phyloP scores from a whole-genome alignment of 2,113 vertebrate species.

The Hydrolagus affinis region DNA sequence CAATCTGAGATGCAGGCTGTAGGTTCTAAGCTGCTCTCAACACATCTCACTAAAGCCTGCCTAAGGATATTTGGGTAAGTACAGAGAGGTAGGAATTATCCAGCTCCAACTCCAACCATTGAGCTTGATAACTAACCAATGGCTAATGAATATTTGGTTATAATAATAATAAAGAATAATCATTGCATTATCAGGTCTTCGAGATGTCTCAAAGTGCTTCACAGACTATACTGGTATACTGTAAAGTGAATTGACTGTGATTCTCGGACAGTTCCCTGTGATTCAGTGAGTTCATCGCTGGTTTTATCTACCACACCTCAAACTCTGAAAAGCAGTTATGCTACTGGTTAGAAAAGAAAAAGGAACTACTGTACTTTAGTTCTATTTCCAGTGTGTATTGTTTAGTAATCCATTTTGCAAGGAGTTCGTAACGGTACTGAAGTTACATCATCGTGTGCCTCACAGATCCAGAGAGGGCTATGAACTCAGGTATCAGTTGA shows the following conservation, averaged over 20 bases:
- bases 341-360: not conserved
- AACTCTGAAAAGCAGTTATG: not conserved
- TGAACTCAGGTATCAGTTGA: not conserved
- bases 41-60: not conserved
- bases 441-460: not conserved
- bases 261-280: not conserved
- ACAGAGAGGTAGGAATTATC: not conserved
- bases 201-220: too few relatives aligned
- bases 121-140: too few relatives aligned
- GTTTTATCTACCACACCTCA: not conserved
- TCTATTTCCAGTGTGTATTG: not conserved
- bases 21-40: not conserved
- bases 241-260: too few relatives aligned
- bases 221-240: too few relatives aligned
- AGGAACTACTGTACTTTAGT: not conserved
- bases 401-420: not conserved
- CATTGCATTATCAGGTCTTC: too few relatives aligned
- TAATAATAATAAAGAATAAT: too few relatives aligned
- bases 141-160: too few relatives aligned
- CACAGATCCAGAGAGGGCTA: not conserved
- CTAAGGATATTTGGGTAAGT: not conserved
- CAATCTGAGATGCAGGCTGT: not conserved
- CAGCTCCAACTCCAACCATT: too few relatives aligned
- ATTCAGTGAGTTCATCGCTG: too few relatives aligned
- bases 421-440: not conserved